A percentile compares a stretch with the other conserved stretches of the same genome.
These are phyloP conservation scores for Thereva nobilitata DNA, from an alignment of 2,888 invertebrate genomes.

Conservation along the genomic window DNA sequence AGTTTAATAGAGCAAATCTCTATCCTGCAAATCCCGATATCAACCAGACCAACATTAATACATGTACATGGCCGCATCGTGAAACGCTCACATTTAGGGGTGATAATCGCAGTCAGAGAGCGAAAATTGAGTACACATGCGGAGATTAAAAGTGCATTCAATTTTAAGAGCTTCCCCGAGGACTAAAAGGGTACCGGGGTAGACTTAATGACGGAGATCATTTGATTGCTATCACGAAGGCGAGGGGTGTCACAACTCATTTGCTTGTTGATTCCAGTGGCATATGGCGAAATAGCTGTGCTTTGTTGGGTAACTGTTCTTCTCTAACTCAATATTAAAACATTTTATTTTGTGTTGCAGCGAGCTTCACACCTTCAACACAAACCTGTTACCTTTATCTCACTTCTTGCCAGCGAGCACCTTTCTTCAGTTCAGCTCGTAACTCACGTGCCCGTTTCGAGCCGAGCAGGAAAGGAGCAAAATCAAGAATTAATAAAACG, in stretches of 20 bases:
- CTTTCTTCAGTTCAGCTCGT: too few relatives aligned
- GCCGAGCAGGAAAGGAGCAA: neutral
- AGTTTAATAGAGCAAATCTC: slow-evolving; percentile 55
- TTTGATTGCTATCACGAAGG: slow-evolving; percentile 54
- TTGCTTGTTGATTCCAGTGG: slow-evolving; percentile 11
- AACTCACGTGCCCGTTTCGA: too few relatives aligned
- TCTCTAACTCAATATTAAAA: too few relatives aligned
- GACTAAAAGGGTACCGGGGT: neutral
- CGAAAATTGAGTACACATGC: slow-evolving; percentile 51
- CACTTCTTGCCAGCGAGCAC: too few relatives aligned
- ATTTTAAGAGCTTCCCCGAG: slow-evolving; percentile 45
- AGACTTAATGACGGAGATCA: slow-evolving; percentile 52
- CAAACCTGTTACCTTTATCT: too few relatives aligned
- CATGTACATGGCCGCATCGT: slow-evolving; percentile 20
- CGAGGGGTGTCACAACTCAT: slow-evolving; percentile 43
- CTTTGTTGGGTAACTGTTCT: too few relatives aligned
- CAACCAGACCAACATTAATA: slow-evolving; percentile 38
- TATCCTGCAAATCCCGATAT: slow-evolving; percentile 44
- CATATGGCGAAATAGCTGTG: neutral
- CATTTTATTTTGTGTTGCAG: too few relatives aligned
- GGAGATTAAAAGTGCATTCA: slow-evolving; percentile 57
- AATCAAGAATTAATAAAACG: slow-evolving; percentile 34
- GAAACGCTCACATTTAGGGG: slow-evolving; percentile 44
- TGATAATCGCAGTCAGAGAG: slow-evolving; percentile 57
- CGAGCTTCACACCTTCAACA: too few relatives aligned